Evolutionary conservation across 2,797 vertebrate genomes (phyloP).

Genomic region (Leptodactylus fallax): DNA sequence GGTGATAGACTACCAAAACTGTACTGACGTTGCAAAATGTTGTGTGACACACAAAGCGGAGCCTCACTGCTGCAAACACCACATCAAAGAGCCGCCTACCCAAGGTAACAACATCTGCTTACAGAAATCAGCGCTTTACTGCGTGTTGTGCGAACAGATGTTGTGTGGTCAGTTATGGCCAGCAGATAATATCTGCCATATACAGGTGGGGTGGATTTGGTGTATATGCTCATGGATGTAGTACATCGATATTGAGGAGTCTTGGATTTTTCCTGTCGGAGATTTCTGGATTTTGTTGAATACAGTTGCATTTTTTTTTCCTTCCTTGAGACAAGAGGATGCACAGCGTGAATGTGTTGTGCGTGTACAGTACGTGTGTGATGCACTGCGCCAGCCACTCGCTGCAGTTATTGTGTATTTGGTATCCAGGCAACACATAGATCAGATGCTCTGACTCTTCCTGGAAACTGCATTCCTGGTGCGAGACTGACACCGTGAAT

Average conservation of each 20-base stretch:
- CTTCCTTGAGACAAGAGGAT: neutral
- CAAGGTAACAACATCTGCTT: neutral
- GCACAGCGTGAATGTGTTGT: constrained; percentile 13
- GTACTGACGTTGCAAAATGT: neutral
- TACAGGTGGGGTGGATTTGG: neutral
- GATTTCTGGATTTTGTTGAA: neutral
- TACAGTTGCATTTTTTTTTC: neutral
- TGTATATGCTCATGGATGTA: neutral
- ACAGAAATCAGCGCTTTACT: no score
- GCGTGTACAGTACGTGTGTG: constrained; percentile 29
- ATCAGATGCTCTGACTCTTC: constrained; percentile 60
- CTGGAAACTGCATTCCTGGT: constrained; percentile 56
- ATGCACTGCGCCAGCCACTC: constrained; percentile 21
- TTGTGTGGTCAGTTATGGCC: neutral
- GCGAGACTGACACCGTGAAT: constrained; percentile 30
- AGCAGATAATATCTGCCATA: no score
- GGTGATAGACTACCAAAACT: neutral
- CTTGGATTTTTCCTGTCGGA: neutral
- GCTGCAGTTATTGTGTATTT: constrained; percentile 55
- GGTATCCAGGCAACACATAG: constrained; percentile 54
- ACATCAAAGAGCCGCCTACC: neutral
- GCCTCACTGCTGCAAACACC: neutral
- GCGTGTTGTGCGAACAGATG: neutral
- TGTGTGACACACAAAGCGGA: neutral
- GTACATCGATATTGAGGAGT: neutral